Conservation (phyloP, 92 coral and sea anemone genomes). For the Nematostella vectensis region DNA sequence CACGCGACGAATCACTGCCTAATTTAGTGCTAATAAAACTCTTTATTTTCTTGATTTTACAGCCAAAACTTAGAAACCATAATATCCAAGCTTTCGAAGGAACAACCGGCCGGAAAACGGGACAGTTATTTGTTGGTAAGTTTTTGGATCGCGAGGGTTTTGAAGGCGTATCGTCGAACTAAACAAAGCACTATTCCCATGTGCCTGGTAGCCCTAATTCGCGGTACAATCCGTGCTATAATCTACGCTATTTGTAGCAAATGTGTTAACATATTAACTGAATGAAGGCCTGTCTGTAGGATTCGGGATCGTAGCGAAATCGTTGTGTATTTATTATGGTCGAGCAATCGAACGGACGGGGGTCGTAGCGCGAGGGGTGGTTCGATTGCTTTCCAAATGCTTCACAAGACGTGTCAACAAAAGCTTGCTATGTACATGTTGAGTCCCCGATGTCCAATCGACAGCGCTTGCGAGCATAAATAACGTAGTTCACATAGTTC, state of each 20-base stretch:
- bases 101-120: constrained; percentile 83
- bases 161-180: constrained; percentile 21
- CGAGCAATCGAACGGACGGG: neutral
- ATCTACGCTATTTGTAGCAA: neutral
- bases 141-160: neutral
- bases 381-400: neutral
- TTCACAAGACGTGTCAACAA: constrained; percentile 5
- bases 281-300: neutral
- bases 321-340: neutral
- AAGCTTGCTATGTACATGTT: constrained; percentile 1
- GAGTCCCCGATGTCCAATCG: neutral
- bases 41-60: constrained; percentile 21
- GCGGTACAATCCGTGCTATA: neutral
- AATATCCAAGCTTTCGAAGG: constrained; percentile 92
- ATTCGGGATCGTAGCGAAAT: neutral
- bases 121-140: constrained; percentile 92
- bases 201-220: constrained; percentile 16
- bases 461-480: neutral
- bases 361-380: constrained; percentile 1
- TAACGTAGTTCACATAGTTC: constrained; percentile 1
- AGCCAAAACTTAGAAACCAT: constrained; percentile 98
- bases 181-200: constrained; percentile 1
- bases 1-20: constrained; percentile 44
- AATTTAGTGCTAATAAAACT: constrained; percentile 13
- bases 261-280: neutral